Conservation (phyloP, 2,113 vertebrate genomes). For the Rhabdomys dilectus region DNA sequence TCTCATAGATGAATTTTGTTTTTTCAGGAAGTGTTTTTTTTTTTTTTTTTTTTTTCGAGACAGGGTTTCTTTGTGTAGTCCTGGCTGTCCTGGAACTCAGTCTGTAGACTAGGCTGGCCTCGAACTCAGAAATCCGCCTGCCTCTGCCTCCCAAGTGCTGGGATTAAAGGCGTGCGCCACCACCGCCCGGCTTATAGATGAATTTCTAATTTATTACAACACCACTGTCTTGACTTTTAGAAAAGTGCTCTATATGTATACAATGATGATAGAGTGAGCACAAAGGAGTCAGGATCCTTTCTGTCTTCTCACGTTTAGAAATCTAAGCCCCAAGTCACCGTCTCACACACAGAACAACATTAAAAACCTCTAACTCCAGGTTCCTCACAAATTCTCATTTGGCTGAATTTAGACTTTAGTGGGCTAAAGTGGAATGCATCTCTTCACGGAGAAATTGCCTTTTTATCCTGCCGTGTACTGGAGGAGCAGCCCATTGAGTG, state of each 20-base stretch:
- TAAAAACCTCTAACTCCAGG: not conserved
- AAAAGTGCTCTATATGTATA: not conserved
- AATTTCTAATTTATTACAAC: not conserved
- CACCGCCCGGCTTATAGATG: not conserved
- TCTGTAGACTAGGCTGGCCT: too few relatives aligned
- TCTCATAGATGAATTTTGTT: conserved; percentile 3
- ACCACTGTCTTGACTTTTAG: not conserved
- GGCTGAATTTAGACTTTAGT: not conserved
- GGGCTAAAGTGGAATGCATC: not conserved
- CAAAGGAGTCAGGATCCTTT: not conserved
- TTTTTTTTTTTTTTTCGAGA: too few relatives aligned
- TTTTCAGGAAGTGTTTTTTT: too few relatives aligned
- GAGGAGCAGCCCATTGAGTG: not conserved
- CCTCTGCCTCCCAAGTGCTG: too few relatives aligned
- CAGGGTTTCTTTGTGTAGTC: too few relatives aligned
- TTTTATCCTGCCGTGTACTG: not conserved
- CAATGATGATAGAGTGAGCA: not conserved
- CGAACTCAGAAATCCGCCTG: too few relatives aligned
- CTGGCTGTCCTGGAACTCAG: too few relatives aligned
- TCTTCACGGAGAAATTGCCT: not conserved
- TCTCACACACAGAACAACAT: not conserved
- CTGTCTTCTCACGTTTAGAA: not conserved
- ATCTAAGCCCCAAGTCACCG: not conserved
- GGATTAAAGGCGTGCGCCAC: too few relatives aligned
- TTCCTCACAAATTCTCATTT: not conserved